phyloP scores from a whole-genome alignment of 1,140 invertebrate species.

The Musca vetustissima region DNA sequence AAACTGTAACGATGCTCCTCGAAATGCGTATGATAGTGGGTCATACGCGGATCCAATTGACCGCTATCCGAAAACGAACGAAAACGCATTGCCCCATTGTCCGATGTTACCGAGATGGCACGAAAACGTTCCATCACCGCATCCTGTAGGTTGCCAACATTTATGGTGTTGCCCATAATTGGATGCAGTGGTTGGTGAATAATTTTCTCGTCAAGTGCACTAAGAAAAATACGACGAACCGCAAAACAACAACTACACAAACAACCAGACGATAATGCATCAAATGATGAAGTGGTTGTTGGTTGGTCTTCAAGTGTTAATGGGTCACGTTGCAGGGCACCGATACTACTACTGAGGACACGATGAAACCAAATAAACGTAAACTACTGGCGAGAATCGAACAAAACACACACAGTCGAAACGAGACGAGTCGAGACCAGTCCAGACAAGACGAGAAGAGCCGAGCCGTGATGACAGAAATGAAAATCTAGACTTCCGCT shows the following conservation, averaged over 20 bases:
- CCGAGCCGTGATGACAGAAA: too few relatives aligned
- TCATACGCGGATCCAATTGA: constrained; percentile 20
- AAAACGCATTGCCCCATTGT: constrained; percentile 49
- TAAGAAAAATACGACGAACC: background rate
- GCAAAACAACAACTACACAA: background rate
- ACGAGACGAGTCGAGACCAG: too few relatives aligned
- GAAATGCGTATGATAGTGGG: background rate
- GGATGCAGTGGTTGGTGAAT: background rate
- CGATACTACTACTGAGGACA: too few relatives aligned
- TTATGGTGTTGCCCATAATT: constrained; percentile 49
- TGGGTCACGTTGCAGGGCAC: too few relatives aligned
- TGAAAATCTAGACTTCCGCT: constrained; percentile 4
- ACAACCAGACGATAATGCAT: too few relatives aligned
- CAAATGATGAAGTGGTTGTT: too few relatives aligned
- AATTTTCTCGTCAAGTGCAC: background rate
- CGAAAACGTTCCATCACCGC: constrained; percentile 52
- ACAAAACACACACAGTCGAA: too few relatives aligned
- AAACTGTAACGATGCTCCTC: constrained; percentile 49
- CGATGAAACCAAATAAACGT: too few relatives aligned
- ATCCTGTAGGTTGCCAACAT: constrained; percentile 46
- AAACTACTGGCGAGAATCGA: too few relatives aligned
- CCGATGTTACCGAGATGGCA: constrained; percentile 47
- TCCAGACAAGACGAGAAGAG: too few relatives aligned
- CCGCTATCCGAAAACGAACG: constrained; percentile 50
- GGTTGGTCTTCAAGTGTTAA: too few relatives aligned